Conservation (phyloP, 1,140 invertebrate genomes). For the Drosophila bifasciata region DNA sequence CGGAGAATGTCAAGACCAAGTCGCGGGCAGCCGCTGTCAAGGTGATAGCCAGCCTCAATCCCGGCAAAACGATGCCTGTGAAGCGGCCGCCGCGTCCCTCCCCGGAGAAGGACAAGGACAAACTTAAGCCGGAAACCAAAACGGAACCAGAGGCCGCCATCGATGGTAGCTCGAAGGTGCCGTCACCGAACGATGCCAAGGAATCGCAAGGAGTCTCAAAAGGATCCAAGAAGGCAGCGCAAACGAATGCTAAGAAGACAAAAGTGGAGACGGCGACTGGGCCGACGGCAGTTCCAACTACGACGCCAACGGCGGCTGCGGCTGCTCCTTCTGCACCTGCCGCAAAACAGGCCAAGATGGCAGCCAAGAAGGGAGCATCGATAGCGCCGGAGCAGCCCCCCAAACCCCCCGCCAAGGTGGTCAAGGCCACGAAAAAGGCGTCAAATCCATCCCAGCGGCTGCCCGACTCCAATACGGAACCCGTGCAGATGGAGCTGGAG, state of each 20-base stretch:
- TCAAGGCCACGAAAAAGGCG: conserved; percentile 26
- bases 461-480: conserved; percentile 73
- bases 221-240: conserved; percentile 23
- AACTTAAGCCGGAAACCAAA: conserved; percentile 4
- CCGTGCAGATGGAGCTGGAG: conserved; percentile 78
- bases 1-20: conserved; percentile 83
- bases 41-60: conserved; percentile 74
- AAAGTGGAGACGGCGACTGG: conserved; percentile 30
- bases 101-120: conserved; percentile 47
- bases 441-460: background rate
- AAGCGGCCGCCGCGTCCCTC: conserved; percentile 53
- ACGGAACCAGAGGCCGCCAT: conserved; percentile 14
- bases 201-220: conserved; percentile 29
- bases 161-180: conserved; percentile 24
- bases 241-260: conserved; percentile 34
- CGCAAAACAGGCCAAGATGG: conserved; percentile 24
- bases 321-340: background rate
- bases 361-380: conserved; percentile 18
- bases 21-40: conserved; percentile 79
- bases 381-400: conserved; percentile 13
- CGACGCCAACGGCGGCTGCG: background rate
- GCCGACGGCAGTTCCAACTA: background rate
- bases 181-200: conserved; percentile 19
- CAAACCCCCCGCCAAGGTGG: conserved; percentile 7
- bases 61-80: conserved; percentile 42